phyloP scores from a whole-genome alignment of 23 tunicate genomes.

The Halocynthia aurantium region DNA sequence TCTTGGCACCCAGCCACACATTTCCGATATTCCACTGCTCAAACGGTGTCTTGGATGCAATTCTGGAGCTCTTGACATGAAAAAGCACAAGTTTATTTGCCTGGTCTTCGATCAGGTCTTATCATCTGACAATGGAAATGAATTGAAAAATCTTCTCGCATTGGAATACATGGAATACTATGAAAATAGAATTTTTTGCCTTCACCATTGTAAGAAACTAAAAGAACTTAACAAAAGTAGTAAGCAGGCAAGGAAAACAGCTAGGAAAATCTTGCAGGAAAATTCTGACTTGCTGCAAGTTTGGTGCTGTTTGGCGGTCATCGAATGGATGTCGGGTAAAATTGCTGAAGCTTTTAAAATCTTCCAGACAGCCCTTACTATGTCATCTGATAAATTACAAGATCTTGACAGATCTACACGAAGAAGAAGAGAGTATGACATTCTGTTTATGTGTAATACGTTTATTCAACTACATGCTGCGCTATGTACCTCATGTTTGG shows the following conservation, averaged over 20 bases:
- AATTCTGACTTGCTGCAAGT: slow-evolving; percentile 41
- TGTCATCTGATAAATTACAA: neutral
- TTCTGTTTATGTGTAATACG: neutral
- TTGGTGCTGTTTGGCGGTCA: slow-evolving; percentile 62
- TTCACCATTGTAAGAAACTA: neutral
- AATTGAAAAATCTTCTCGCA: neutral
- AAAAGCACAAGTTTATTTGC: slow-evolving; percentile 36
- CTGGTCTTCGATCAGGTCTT: slow-evolving; percentile 37
- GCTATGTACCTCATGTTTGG: neutral
- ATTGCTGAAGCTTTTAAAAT: slow-evolving; percentile 29
- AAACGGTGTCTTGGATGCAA: no score
- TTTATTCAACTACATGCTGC: neutral
- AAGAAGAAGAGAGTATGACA: neutral
- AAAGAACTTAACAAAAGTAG: slow-evolving; percentile 2
- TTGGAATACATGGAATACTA: slow-evolving; percentile 9
- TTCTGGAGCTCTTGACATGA: neutral
- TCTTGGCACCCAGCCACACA: neutral
- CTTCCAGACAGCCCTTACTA: neutral
- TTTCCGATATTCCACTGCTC: neutral
- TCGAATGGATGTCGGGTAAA: slow-evolving; percentile 50
- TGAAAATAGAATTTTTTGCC: neutral
- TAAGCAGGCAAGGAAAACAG: slow-evolving; percentile 67
- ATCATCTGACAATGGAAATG: neutral
- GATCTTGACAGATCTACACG: neutral
- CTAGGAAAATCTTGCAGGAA: slow-evolving; percentile 30